Conservation (phyloP, 2,113 vertebrate genomes). For the Turdus rufiventris region DNA sequence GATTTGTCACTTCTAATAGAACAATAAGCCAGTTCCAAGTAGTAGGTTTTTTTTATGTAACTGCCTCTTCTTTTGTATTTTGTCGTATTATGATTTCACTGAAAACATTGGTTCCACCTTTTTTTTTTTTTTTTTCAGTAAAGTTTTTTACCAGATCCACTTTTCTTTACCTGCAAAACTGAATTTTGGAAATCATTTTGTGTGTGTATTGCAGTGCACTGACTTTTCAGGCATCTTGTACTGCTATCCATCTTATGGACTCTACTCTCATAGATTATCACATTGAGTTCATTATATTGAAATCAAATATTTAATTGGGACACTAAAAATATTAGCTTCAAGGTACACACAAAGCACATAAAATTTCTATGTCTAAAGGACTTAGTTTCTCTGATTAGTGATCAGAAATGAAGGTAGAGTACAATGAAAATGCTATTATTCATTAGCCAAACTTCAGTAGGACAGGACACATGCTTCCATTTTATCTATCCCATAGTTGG, state of each 20-base stretch:
- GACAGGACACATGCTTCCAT: not conserved
- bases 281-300: not conserved
- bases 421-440: not conserved
- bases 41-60: not conserved
- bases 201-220: not conserved
- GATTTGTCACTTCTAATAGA: no score
- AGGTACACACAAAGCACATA: not conserved
- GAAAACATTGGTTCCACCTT: not conserved
- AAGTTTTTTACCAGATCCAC: not conserved
- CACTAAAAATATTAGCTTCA: not conserved
- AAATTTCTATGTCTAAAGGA: not conserved
- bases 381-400: not conserved
- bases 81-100: not conserved
- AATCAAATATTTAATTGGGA: not conserved
- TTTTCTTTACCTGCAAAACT: not conserved
- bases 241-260: not conserved
- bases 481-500: not conserved
- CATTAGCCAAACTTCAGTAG: not conserved
- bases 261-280: not conserved
- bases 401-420: not conserved
- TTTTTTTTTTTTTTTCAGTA: not conserved
- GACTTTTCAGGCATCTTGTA: not conserved
- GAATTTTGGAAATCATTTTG: not conserved
- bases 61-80: not conserved
- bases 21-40: not conserved